phyloP scores from a whole-genome alignment of 2,888 invertebrate species.

The Dermolepida albohirtum region DNA sequence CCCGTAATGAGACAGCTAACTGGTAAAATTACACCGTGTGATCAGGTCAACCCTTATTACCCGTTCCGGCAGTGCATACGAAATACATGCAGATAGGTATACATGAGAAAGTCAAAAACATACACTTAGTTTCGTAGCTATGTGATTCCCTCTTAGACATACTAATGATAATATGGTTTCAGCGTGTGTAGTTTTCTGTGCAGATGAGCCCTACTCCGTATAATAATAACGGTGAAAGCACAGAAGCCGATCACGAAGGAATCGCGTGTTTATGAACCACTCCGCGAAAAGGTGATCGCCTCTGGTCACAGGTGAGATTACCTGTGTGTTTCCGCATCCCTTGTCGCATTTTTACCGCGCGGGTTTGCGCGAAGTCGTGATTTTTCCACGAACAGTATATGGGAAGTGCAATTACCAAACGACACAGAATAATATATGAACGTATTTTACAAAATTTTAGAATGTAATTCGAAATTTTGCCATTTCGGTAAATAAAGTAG shows the following conservation, averaged over 20 bases:
- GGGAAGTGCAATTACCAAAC: too few relatives aligned
- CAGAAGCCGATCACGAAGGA: constrained; percentile 43
- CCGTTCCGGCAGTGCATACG: not conserved
- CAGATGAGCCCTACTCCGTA: constrained; percentile 1
- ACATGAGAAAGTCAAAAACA: too few relatives aligned
- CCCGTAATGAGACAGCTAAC: constrained; percentile 44
- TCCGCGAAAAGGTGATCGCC: constrained; percentile 29
- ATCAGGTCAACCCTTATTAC: constrained; percentile 38
- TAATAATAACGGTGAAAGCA: constrained; percentile 45
- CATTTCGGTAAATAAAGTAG: too few relatives aligned
- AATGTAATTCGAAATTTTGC: too few relatives aligned
- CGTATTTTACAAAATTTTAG: too few relatives aligned
- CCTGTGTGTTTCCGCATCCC: constrained; percentile 35
- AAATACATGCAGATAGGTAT: too few relatives aligned
- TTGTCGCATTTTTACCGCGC: constrained; percentile 27
- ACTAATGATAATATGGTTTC: too few relatives aligned
- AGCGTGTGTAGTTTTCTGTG: too few relatives aligned
- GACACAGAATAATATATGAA: too few relatives aligned
- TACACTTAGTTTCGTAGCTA: too few relatives aligned
- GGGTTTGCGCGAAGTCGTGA: constrained; percentile 28
- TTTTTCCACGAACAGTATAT: constrained; percentile 10
- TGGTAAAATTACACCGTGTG: constrained; percentile 55
- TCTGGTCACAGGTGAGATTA: constrained; percentile 31
- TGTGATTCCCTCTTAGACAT: too few relatives aligned
- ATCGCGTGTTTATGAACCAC: constrained; percentile 42